Evolutionary conservation across 2,113 vertebrate species (phyloP).

Genomic region (Corvus moneduloides): DNA sequence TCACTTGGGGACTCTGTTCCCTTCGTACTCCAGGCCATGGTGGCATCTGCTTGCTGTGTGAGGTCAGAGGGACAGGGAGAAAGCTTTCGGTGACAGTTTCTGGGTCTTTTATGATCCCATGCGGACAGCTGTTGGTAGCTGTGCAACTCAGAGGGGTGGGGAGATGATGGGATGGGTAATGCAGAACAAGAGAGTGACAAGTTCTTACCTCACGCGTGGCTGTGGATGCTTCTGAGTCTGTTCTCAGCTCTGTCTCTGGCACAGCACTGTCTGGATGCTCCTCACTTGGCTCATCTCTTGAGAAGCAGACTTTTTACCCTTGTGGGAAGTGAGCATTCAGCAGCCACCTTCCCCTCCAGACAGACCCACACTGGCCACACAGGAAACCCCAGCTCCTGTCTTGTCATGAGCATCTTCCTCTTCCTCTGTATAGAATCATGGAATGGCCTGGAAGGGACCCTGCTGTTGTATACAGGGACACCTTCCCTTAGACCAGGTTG

Average conservation of each 20-base stretch:
- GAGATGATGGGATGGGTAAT: not conserved
- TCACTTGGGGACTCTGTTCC: not conserved
- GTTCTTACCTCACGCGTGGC: not conserved
- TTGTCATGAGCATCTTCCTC: not conserved
- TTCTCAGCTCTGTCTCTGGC: not conserved
- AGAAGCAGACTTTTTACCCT: not conserved
- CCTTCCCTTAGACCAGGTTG: not conserved
- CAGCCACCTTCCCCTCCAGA: not conserved
- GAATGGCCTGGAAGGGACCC: not conserved
- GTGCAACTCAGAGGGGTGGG: not conserved
- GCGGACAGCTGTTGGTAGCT: not conserved
- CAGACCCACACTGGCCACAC: not conserved
- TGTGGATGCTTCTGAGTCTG: not conserved
- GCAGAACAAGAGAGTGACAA: not conserved
- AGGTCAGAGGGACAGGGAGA: not conserved
- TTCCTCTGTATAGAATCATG: not conserved
- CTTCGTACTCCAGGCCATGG: not conserved
- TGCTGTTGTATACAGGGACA: not conserved
- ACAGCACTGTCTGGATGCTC: not conserved
- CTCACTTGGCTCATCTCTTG: not conserved
- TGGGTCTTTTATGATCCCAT: not conserved
- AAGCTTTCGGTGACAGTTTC: not conserved
- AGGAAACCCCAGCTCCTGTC: not conserved
- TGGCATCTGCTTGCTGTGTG: not conserved
- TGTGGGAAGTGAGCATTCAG: not conserved